A percentile compares a stretch with the other conserved stretches of the same genome.
Evolutionary conservation across 2,888 invertebrate genomes (phyloP).

Genomic region (Salticus scenicus): DNA sequence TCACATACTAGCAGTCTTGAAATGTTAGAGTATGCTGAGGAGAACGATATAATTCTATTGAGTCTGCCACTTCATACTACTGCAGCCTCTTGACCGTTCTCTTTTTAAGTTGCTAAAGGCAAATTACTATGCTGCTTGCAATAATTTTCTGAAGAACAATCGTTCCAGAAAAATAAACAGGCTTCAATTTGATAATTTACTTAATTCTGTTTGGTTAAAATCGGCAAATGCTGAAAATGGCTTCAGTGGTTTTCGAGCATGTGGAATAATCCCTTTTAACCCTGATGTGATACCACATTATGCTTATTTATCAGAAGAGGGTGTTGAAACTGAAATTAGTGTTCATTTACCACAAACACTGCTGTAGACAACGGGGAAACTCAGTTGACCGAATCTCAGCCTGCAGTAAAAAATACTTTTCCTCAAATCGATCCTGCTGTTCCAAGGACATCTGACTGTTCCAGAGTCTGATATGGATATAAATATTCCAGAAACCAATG

Average conservation of each 20-base stretch:
- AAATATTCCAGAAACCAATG: not conserved
- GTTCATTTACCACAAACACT: not conserved
- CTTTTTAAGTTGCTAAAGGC: constrained; percentile 2
- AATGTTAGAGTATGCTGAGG: not conserved
- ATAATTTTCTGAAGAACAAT: constrained; percentile 3
- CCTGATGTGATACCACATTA: constrained; percentile 3
- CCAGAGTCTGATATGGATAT: not conserved
- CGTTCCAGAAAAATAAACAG: not conserved
- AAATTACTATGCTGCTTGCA: not conserved
- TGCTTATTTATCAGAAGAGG: not conserved
- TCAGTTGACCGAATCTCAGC: not conserved
- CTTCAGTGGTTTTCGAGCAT: not conserved
- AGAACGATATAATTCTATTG: not conserved
- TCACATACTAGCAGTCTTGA: not conserved
- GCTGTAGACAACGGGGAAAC: not conserved
- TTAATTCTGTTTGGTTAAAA: constrained; percentile 4
- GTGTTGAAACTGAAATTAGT: not conserved
- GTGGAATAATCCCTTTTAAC: constrained; percentile 1
- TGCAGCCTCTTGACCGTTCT: not conserved
- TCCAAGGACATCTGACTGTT: not conserved
- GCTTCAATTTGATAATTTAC: not conserved
- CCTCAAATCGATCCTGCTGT: not conserved
- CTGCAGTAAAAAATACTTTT: constrained; percentile 1
- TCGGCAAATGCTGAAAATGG: constrained; percentile 2
- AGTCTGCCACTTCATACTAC: not conserved